Evolutionary conservation across 2,797 vertebrate species (phyloP).

Genomic region (Leptatherina wallacei): DNA sequence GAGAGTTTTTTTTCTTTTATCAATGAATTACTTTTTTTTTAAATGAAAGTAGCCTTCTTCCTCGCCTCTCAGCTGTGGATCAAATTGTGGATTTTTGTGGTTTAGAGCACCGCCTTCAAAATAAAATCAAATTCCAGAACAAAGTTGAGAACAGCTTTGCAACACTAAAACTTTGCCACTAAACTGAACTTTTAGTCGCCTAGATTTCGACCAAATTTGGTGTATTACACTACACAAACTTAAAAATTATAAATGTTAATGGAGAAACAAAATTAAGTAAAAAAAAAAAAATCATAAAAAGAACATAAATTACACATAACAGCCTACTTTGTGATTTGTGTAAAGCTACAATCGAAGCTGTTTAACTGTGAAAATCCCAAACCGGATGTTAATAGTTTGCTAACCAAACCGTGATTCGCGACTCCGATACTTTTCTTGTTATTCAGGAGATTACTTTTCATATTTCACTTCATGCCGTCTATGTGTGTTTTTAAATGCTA

Average conservation of each 20-base stretch:
- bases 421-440: not conserved
- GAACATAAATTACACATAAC: not conserved
- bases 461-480: no score
- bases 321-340: not conserved
- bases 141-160: no score
- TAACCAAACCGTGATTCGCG: not conserved
- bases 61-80: accelerated
- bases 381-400: conserved; percentile 3
- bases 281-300: no score
- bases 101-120: conserved; percentile 37
- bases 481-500: not conserved
- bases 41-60: no score
- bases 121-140: conserved; percentile 38
- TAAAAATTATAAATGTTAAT: not conserved
- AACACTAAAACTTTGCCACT: not conserved
- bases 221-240: not conserved
- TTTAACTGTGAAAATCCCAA: conserved; percentile 57
- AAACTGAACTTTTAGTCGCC: not conserved
- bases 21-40: no score
- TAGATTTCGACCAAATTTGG: not conserved
- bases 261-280: not conserved
- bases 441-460: not conserved
- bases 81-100: not conserved
- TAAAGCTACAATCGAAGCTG: not conserved
- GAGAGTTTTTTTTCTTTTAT: no score